A percentile compares a stretch with the other conserved stretches of the same genome.
These are phyloP conservation scores for Selenia dentaria DNA, from an alignment of 2,888 invertebrate genomes.

Conservation along the genomic window DNA sequence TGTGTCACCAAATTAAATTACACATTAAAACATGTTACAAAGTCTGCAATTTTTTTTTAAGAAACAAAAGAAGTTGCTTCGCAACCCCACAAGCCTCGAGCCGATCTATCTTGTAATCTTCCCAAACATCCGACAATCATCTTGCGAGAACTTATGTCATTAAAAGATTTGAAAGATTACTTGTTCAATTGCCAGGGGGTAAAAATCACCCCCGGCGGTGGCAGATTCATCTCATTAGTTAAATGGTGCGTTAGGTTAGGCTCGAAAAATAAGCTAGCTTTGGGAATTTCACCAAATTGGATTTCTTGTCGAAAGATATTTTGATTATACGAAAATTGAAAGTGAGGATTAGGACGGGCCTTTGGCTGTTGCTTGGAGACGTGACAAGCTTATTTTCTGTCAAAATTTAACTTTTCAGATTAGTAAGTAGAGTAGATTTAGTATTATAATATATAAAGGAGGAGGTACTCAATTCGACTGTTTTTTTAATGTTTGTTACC, in stretches of 20 bases:
- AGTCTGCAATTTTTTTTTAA: too few relatives aligned
- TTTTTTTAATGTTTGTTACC: too few relatives aligned
- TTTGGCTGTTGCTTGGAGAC: slow-evolving; percentile 3
- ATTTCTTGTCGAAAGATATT: slow-evolving; percentile 22
- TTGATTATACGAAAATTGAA: slow-evolving; percentile 18
- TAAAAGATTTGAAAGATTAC: slow-evolving; percentile 81
- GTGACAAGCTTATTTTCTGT: neutral
- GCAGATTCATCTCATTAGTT: slow-evolving; percentile 81
- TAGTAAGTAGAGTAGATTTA: too few relatives aligned
- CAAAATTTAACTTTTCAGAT: too few relatives aligned
- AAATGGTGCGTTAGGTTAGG: slow-evolving; percentile 70
- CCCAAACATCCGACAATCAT: slow-evolving; percentile 53
- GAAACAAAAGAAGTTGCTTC: neutral
- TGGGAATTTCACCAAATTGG: slow-evolving; percentile 32
- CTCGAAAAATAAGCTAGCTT: slow-evolving; percentile 48
- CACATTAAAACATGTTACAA: too few relatives aligned
- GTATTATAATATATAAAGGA: too few relatives aligned
- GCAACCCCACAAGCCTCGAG: neutral
- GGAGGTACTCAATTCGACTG: too few relatives aligned
- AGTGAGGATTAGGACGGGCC: slow-evolving; percentile 4
- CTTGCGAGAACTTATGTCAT: slow-evolving; percentile 69
- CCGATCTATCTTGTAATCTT: slow-evolving; percentile 20
- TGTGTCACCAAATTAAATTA: too few relatives aligned
- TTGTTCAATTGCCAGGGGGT: slow-evolving; percentile 66
- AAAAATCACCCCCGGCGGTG: slow-evolving; percentile 59